Conservation (phyloP, 1,140 invertebrate species). For the Riptortus pedestris region DNA sequence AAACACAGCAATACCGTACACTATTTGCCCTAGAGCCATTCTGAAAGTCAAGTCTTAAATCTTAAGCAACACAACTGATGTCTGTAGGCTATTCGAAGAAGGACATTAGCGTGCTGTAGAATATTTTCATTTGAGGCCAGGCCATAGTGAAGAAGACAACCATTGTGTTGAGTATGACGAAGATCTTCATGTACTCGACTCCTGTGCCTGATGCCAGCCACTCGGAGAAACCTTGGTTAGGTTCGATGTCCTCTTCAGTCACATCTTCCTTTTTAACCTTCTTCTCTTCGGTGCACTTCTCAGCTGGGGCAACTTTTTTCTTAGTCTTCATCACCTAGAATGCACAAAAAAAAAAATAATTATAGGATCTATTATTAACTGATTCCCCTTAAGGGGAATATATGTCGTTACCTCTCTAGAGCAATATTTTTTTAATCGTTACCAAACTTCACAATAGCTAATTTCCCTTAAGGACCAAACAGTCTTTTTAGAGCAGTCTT, state of each 20-base stretch:
- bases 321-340: conserved; percentile 6
- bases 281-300: background rate
- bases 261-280: background rate
- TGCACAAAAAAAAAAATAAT: background rate
- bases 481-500: no score
- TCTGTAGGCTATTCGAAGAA: conserved; percentile 19
- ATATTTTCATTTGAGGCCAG: conserved; percentile 43
- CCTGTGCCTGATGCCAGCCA: conserved; percentile 46
- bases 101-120: conserved; percentile 35
- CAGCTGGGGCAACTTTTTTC: background rate
- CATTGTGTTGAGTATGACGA: conserved; percentile 47
- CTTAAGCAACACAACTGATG: background rate
- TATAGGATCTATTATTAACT: no score
- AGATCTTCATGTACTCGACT: conserved; percentile 46
- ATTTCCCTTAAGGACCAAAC: no score
- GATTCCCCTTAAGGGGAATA: no score
- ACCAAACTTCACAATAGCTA: no score
- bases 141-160: conserved; percentile 44
- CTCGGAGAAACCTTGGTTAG: conserved; percentile 38
- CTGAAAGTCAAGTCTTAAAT: background rate
- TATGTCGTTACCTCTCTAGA: no score
- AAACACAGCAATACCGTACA: conserved; percentile 19
- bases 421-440: no score
- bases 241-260: background rate
- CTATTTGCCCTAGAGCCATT: conserved; percentile 24